Conservation (phyloP, 35 echinoderm and acorn worm genomes). For the Eucidaris tribuloides region DNA sequence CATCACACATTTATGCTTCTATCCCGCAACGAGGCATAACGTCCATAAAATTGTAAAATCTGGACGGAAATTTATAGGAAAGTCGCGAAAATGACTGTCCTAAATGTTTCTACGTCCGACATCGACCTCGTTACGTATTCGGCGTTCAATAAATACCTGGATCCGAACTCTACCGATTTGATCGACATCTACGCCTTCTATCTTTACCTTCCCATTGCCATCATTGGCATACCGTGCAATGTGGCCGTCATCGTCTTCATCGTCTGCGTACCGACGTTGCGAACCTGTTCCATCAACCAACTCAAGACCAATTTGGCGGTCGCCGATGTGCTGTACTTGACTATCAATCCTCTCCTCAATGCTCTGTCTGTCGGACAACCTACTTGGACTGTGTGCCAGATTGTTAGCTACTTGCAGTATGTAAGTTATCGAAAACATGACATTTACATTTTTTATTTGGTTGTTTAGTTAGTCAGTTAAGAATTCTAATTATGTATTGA, state of each 20-base stretch:
- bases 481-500: too few relatives aligned
- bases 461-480: too few relatives aligned
- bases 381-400: not conserved
- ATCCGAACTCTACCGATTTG: slow-evolving; percentile 4
- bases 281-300: slow-evolving; percentile 20
- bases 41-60: too few relatives aligned
- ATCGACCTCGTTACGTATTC: too few relatives aligned
- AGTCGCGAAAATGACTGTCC: too few relatives aligned
- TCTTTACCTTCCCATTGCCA: slow-evolving; percentile 4
- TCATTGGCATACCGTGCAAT: slow-evolving; percentile 1
- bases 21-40: too few relatives aligned
- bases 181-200: slow-evolving; percentile 10
- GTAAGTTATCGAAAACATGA: too few relatives aligned
- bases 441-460: not conserved
- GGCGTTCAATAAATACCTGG: too few relatives aligned
- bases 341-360: slow-evolving; percentile 2
- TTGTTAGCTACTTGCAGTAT: slow-evolving; percentile 22
- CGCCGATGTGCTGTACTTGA: slow-evolving; percentile 5
- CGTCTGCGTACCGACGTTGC: not conserved
- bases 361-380: not conserved
- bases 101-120: too few relatives aligned
- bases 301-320: slow-evolving; percentile 13
- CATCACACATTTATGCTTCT: too few relatives aligned
- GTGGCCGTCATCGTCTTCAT: not conserved
- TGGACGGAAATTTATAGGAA: too few relatives aligned